Percentiles rank a stretch among this genome's conserved stretches.
Conservation (phyloP, 2,888 invertebrate species). For the Patella pellucida region DNA sequence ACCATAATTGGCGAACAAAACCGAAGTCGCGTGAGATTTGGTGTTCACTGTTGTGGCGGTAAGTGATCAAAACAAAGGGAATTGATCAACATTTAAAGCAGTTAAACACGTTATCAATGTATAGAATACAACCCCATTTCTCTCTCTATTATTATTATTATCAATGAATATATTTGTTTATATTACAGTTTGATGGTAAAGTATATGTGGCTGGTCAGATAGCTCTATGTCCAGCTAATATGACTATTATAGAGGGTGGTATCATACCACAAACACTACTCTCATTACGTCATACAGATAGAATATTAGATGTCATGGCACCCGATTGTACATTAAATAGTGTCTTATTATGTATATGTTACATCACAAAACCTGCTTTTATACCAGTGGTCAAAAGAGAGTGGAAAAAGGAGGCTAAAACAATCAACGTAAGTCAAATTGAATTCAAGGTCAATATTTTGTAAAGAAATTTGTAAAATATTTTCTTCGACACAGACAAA, state of each 20-base stretch:
- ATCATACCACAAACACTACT: constrained; percentile 83
- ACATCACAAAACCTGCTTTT: constrained; percentile 81
- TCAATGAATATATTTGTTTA: background rate
- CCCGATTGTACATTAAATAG: constrained; percentile 82
- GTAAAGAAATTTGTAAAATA: constrained; percentile 19
- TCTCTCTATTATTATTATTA: no score
- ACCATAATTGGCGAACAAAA: no score
- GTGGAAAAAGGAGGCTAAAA: constrained; percentile 77
- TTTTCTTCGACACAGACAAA: background rate
- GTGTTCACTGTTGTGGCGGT: no score
- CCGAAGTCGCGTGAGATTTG: no score
- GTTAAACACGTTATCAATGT: no score
- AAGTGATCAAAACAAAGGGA: no score
- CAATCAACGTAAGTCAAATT: constrained; percentile 11
- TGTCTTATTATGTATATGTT: constrained; percentile 90
- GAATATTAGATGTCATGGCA: constrained; percentile 85
- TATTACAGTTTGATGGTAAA: constrained; percentile 81
- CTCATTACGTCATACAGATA: constrained; percentile 85
- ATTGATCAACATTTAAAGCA: no score
- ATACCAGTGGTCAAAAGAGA: constrained; percentile 84
- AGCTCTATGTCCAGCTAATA: constrained; percentile 86
- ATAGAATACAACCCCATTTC: no score
- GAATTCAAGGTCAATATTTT: background rate
- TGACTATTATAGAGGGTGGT: constrained; percentile 83
- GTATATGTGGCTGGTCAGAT: constrained; percentile 93